Evolutionary conservation across 2,797 vertebrate species (phyloP), one percentile per base, ranked within the genome.

Genomic region (Danio tinwini): DNA sequence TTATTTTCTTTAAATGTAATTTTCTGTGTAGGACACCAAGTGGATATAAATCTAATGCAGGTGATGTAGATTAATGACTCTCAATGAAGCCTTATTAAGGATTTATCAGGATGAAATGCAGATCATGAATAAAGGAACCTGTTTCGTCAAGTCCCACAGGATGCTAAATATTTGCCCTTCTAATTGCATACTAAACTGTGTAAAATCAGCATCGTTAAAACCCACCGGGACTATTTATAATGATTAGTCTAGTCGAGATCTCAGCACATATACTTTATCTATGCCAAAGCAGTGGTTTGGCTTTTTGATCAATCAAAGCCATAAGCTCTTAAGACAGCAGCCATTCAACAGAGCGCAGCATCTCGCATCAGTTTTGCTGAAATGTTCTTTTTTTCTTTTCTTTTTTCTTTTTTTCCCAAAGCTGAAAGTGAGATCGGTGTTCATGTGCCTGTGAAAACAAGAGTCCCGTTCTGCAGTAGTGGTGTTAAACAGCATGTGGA

Each of bases 181-280:
- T 77, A 79, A 76, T 82, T 70, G 59, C 68, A 67, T 63, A 61
- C 19, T 65, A 47, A 49, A 44, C 39, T 40, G 21, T 73, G 44
- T 68, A 53, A 76, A 73, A 63, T 72, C n/a, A 52, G 74, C 79
- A 62, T 70, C 16, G 58, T 83, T 74, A 82, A 82, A 49, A 39
- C 12, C 6, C 21, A 59, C 42, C n/a, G 17, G 40, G 68, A 40
- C 59, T 62, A 68, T 87, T 83, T 77, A 78, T 86, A 67, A 83
- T 16, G 16, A 78, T 81, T 85, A 78, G 45, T 64, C 7, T 37
- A 19, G 12, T 1, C 40, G 17, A 13, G 14, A 58, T 47, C n/a
- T 29, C 13, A 9, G 16, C 49, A 29, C 29, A 52, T 52, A 39
- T 52, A 39, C 19, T 75, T 47, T 7, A 16, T 16, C 53, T 21